A percentile compares a stretch with the other conserved stretches of the same genome.
Conservation (phyloP, 2,888 invertebrate species). For the Troides helena region DNA sequence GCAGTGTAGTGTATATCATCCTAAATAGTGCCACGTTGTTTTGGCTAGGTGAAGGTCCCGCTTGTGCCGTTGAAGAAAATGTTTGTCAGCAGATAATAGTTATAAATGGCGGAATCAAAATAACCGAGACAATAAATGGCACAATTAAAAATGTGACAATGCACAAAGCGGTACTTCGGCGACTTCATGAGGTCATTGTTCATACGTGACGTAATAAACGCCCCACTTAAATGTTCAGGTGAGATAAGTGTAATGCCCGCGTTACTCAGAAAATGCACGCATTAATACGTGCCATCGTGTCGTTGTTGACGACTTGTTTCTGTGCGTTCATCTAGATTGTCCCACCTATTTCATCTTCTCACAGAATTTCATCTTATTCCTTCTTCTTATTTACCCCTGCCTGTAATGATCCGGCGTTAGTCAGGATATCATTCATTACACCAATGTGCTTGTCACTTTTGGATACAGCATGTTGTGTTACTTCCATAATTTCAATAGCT, state of each 20-base stretch:
- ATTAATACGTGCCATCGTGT: conserved; percentile 26
- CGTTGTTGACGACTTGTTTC: conserved; percentile 14
- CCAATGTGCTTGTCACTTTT: too few relatives aligned
- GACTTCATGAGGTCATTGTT: conserved; percentile 21
- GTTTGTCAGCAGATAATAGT: neutral
- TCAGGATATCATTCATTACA: too few relatives aligned
- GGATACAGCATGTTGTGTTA: too few relatives aligned
- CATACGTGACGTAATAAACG: conserved; percentile 30
- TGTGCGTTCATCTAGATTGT: conserved; percentile 21
- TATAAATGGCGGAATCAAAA: neutral
- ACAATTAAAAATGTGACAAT: conserved; percentile 17
- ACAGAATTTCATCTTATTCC: neutral
- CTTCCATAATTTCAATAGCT: too few relatives aligned
- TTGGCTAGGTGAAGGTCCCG: too few relatives aligned
- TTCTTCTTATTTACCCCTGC: too few relatives aligned
- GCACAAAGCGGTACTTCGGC: neutral
- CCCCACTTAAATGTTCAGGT: conserved; percentile 22
- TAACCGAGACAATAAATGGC: conserved; percentile 6
- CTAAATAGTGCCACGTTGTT: too few relatives aligned
- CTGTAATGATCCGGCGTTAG: too few relatives aligned
- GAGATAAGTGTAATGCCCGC: conserved; percentile 25
- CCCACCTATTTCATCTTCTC: conserved; percentile 5
- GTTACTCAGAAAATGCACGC: conserved; percentile 28
- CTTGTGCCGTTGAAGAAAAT: too few relatives aligned
- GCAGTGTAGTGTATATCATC: too few relatives aligned